Evolutionary conservation across 1,140 invertebrate genomes (phyloP), one percentile per base, ranked within the genome.

Genomic region (Drosophila ficusphila): DNA sequence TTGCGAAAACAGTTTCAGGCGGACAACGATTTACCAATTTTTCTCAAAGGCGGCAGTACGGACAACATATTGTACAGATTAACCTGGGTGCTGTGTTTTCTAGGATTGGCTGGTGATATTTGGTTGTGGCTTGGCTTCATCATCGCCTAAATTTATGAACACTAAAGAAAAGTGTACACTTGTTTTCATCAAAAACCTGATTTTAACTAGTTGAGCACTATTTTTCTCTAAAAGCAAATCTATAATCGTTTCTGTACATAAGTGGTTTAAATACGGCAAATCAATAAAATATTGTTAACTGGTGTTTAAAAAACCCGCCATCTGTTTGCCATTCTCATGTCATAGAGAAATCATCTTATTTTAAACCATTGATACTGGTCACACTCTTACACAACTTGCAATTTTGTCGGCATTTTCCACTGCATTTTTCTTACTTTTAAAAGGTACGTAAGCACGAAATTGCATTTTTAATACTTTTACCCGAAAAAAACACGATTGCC

Each of bases 11-110:
- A 92, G 54, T 93, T 92, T 83, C 86, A 92, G 71, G 79, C 83
- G 60, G 70, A 89, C 9, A 93, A 95, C 89, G 94, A 92, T 11
- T 79, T 92, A 42, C 94, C 94, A 2, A 88, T 94, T n/a, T 94
- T 93, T 76, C 78, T 95, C 19, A 95, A 95, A 88, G 91, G 92
- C 16, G 94, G 94, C 3, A 31, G 88, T 1, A 69, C 76, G n/a
- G 94, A 95, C 76, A 93, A 92, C 62, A 64, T 94, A 4, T 53
- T 95, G 0, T 94, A 93, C 64, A 85, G 76, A 2, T 21, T 92
- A 1, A 94, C 93, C 6, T 21, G 93, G 14, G 62, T 79, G 7
- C 18, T 92, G 0, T 91, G 92, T 64, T 52, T 75, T 5, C 5
- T 92, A 41, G 94, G 93, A 1, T 2, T 93, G 5, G 1, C 65